These are phyloP conservation scores for Panurus biarmicus DNA, from an alignment of 2,113 vertebrate species.

Conservation along the genomic window DNA sequence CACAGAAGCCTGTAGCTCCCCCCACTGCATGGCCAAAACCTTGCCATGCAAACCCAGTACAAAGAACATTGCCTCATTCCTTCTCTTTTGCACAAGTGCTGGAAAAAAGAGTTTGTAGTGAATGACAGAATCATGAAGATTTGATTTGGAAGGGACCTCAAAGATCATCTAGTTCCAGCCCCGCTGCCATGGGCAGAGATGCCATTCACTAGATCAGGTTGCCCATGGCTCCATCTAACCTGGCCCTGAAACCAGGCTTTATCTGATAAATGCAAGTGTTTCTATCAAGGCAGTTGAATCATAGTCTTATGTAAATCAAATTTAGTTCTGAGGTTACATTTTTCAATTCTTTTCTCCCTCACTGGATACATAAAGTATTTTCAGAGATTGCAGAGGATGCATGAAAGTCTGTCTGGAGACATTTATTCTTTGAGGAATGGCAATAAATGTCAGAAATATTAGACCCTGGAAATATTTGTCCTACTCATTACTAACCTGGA, in stretches of 20 bases:
- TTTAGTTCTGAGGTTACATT: background rate
- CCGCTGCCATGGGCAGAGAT: background rate
- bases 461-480: background rate
- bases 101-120: background rate
- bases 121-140: background rate
- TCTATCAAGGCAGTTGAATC: background rate
- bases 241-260: background rate
- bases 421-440: background rate
- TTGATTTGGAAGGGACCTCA: background rate
- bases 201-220: background rate
- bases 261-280: background rate
- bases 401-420: background rate
- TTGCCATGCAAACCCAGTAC: background rate
- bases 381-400: background rate
- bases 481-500: background rate
- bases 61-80: background rate
- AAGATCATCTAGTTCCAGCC: background rate
- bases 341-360: background rate
- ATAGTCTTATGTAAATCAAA: background rate
- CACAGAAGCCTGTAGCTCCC: background rate
- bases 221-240: background rate
- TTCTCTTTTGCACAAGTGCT: background rate
- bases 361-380: background rate
- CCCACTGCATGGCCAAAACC: background rate
- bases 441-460: background rate